Evolutionary conservation across 2,113 vertebrate genomes (phyloP), one percentile per base, ranked within the genome.

Genomic region (Pseudois nayaur): DNA sequence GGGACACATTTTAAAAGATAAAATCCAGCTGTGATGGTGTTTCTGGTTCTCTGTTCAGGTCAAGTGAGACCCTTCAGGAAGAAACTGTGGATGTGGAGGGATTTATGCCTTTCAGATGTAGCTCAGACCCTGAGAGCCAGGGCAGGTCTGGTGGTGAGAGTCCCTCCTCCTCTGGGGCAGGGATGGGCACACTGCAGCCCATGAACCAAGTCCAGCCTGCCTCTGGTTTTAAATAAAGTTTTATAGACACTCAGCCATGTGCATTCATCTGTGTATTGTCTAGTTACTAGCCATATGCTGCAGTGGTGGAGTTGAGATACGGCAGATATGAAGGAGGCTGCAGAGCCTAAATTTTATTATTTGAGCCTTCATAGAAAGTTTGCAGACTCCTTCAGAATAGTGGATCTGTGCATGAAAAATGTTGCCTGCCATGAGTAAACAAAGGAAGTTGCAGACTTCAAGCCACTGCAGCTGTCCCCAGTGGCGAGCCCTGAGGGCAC

Each of bases 221-320:
- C 19, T 4, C 64, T 16, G 25, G 55, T 60, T 7, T 54, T 79
- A 27, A n/a, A 27, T 25, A 6, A 43, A 23, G 31, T 48, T 62
- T 81, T 14, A n/a, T 43, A 48, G 45, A 36, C 79, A 19, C 89
- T 15, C 31, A 55, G 82, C 19, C 50, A 3, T 1, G 0, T 3
- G 43, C 10, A 3, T 21, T 15, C 25, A 11, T 7, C 19, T 25
- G 1, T 3, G 19, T 17, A 11, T 6, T 3, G 1, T 83, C 57
- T 15, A 33, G 33, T 40, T 45, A 40, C 19, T 62, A 48, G 45
- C 60, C n/a, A 74, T 40, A 3, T 10, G 21, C 17, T 57, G 16
- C 5, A 29, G 4, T 8, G 13, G 25, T 36, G 23, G 11, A 23
- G 27, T 8, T 33, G 50, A 50, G 52, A 12, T 92, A 33, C 36